Evolutionary conservation across 2,888 invertebrate genomes (phyloP).

Genomic region (Hirtodrosophila confusa): DNA sequence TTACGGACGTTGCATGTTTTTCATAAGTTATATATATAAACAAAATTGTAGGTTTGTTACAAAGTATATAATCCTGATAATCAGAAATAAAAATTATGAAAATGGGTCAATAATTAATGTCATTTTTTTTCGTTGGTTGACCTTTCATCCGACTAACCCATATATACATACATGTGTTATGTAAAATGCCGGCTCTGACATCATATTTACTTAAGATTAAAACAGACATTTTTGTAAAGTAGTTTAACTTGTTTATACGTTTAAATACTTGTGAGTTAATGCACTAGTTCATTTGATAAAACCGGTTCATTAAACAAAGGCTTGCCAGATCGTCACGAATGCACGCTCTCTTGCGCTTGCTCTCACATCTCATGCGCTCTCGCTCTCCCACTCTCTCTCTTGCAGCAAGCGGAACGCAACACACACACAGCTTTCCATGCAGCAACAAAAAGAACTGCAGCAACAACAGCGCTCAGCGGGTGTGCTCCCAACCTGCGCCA

Average conservation of each 20-base stretch:
- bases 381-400: constrained; percentile 23
- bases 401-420: constrained; percentile 39
- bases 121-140: too few species aligned
- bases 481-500: constrained; percentile 53
- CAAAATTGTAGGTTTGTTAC: too few species aligned
- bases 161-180: too few species aligned
- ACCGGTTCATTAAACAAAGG: constrained; percentile 53
- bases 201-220: constrained; percentile 19
- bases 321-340: constrained; percentile 44
- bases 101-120: too few species aligned
- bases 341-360: constrained; percentile 12
- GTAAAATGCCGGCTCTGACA: too few species aligned
- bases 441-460: constrained; percentile 47
- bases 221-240: constrained; percentile 22
- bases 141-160: too few species aligned
- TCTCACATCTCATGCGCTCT: constrained; percentile 27
- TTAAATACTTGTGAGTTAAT: background rate
- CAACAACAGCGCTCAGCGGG: constrained; percentile 26
- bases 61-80: too few species aligned
- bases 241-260: constrained; percentile 37
- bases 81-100: too few species aligned
- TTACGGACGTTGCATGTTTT: too few species aligned
- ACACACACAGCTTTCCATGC: constrained; percentile 37
- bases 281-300: constrained; percentile 49
- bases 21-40: too few species aligned